phyloP scores from a whole-genome alignment of 2,888 invertebrate species.

The Idaea biselata region DNA sequence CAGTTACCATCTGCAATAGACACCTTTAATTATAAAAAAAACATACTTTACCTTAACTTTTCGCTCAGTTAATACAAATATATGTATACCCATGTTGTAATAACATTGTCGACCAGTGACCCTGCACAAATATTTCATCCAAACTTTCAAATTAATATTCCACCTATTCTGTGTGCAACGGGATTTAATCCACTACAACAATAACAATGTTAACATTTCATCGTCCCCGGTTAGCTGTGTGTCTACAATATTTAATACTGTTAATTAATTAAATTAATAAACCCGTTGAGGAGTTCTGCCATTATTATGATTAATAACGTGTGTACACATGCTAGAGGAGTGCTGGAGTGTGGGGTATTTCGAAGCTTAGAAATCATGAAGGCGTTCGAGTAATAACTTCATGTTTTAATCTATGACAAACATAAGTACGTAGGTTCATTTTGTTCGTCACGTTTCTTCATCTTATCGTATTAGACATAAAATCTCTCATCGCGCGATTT shows the following conservation, averaged over 20 bases:
- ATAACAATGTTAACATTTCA: slow-evolving; percentile 75
- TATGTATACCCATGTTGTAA: slow-evolving; percentile 44
- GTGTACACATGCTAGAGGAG: slow-evolving; percentile 23
- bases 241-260: slow-evolving; percentile 65
- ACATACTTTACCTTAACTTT: slow-evolving; percentile 28
- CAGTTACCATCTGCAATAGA: too few relatives aligned
- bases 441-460: background rate
- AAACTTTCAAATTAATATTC: slow-evolving; percentile 69
- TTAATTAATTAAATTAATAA: slow-evolving; percentile 71
- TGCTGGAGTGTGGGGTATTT: background rate
- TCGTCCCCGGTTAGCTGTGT: slow-evolving; percentile 59
- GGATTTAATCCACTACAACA: slow-evolving; percentile 70
- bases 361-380: background rate
- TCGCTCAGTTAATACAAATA: slow-evolving; percentile 54
- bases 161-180: slow-evolving; percentile 48
- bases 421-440: background rate
- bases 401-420: too few relatives aligned
- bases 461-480: background rate
- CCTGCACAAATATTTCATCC: slow-evolving; percentile 58
- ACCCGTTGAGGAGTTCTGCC: slow-evolving; percentile 53
- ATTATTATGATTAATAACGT: slow-evolving; percentile 70
- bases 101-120: slow-evolving; percentile 35
- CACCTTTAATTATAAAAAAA: too few relatives aligned
- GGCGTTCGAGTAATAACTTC: background rate
- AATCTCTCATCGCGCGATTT: background rate